Percentiles rank a stretch among this genome's conserved stretches.
Conservation (phyloP, 2,888 invertebrate genomes). For the Seira sanloemensis region DNA sequence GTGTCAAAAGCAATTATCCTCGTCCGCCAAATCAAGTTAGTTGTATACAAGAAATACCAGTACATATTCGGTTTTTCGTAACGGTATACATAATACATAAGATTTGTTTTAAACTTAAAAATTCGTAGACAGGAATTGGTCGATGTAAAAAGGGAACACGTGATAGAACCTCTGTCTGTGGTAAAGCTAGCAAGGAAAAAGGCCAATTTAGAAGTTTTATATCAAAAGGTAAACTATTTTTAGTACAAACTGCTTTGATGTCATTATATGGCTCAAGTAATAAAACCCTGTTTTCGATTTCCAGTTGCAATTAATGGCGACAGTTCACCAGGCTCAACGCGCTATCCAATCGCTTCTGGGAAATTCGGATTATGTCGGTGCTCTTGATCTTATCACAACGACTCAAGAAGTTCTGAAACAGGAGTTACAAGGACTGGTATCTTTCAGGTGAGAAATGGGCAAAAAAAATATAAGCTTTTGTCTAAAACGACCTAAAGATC, state of each 20-base stretch:
- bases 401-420: slow-evolving; percentile 95
- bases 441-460: slow-evolving; percentile 87
- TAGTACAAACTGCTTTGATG: too few relatives aligned
- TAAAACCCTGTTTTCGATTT: not conserved
- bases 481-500: too few relatives aligned
- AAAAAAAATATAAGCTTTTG: too few relatives aligned
- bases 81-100: too few relatives aligned
- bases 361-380: slow-evolving; percentile 97
- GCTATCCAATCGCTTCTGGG: slow-evolving; percentile 96
- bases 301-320: slow-evolving; percentile 90
- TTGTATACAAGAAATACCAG: not conserved
- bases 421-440: slow-evolving; percentile 93
- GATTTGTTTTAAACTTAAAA: too few relatives aligned
- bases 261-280: too few relatives aligned
- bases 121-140: slow-evolving; percentile 83
- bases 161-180: slow-evolving; percentile 87
- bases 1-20: slow-evolving; percentile 89
- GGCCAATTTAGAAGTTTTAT: slow-evolving; percentile 74
- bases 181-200: slow-evolving; percentile 77
- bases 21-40: slow-evolving; percentile 78
- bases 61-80: too few relatives aligned
- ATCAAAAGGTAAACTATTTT: slow-evolving; percentile 74
- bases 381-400: slow-evolving; percentile 95
- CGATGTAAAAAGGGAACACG: slow-evolving; percentile 86
- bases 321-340: slow-evolving; percentile 97